A percentile compares a stretch with the other conserved stretches of the same genome.
Conservation (phyloP, 2,888 invertebrate genomes). For the Parnassius apollo region DNA sequence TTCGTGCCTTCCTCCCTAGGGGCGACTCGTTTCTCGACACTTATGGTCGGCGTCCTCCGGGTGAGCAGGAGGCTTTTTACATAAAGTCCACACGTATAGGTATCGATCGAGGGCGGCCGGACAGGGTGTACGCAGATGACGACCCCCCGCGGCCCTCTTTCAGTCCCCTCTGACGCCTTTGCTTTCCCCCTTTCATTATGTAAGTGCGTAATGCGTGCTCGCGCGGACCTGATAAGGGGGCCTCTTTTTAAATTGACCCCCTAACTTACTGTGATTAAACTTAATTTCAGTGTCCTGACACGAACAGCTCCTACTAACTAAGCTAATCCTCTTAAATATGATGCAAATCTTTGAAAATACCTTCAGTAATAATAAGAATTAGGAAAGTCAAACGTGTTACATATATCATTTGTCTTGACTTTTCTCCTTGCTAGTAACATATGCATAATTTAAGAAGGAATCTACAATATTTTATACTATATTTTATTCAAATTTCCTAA, state of each 20-base stretch:
- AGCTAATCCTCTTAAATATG: slow-evolving; percentile 18
- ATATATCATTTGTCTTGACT: too few relatives aligned
- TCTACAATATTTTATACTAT: too few relatives aligned
- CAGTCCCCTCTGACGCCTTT: slow-evolving; percentile 50
- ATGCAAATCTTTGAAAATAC: slow-evolving; percentile 5
- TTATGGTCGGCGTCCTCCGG: slow-evolving; percentile 79
- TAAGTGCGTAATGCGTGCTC: slow-evolving; percentile 81
- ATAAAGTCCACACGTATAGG: slow-evolving; percentile 81
- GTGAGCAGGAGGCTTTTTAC: slow-evolving; percentile 80
- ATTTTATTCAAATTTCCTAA: too few relatives aligned
- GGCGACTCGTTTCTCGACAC: slow-evolving; percentile 80
- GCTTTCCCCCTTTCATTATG: slow-evolving; percentile 79
- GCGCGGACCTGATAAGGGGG: slow-evolving; percentile 79
- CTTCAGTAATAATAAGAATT: too few relatives aligned
- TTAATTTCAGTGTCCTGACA: slow-evolving; percentile 72
- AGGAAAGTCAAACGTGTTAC: too few relatives aligned
- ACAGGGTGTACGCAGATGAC: slow-evolving; percentile 80
- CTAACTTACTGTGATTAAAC: slow-evolving; percentile 71
- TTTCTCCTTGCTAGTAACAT: too few relatives aligned
- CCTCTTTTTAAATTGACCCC: slow-evolving; percentile 81
- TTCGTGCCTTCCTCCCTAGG: slow-evolving; percentile 76
- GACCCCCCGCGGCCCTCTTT: slow-evolving; percentile 49
- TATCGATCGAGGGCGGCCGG: slow-evolving; percentile 79
- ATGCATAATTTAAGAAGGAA: too few relatives aligned
- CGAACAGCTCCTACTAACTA: slow-evolving; percentile 45